Evolutionary conservation across 53 echinoderm and acorn worm species (phyloP), one percentile per base, ranked within the genome.

Genomic region (Patiria pectinifera): DNA sequence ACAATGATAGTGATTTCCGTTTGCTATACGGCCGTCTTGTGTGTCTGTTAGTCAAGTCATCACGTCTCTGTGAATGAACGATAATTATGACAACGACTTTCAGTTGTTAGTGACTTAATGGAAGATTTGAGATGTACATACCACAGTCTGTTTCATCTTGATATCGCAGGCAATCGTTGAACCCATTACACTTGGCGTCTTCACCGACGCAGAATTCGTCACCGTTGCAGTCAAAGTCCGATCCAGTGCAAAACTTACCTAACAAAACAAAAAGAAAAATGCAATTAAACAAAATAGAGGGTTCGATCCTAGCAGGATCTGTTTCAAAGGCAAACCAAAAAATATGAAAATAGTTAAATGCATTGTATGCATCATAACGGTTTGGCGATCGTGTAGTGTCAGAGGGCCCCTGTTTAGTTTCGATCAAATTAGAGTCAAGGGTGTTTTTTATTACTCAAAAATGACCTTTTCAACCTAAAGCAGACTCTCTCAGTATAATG

Each of bases 101-200:
- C 15, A 22, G 12, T 44, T 48, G 35, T 46, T 5, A 43, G 22
- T 48, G 48, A 9, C 45, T 45, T 11, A 2, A 3, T 79, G 6
- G 0, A 1, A 10, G 79, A 15, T 18, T 35, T 23, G 11, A 76
- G 43, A 5, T 76, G 6, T 14, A 2, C 70, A 14, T 81, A 93
- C 93, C 83, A 45, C 93, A 93, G 45, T 86, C 49, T 59, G 15
- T 72, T 75, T 93, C 93, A 47, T 93, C 93, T 4, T 87, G 60
- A 49, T 88, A 72, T 25, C 82, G 45, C 47, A 84, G 45, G 10
- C 93, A 93, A 44, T 93, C 93, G 35, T 80, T 84, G 83, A 93
- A 93, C 0, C 93, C 93, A 26, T 93, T 83, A 26, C 93, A 93
- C 48, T 87, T 13, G 1, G 93, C 93, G 11, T 74, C 45, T 24